Base-by-base conservation (phyloP, 2,797 vertebrate species). In the Sebastes wilsoni region DNA sequence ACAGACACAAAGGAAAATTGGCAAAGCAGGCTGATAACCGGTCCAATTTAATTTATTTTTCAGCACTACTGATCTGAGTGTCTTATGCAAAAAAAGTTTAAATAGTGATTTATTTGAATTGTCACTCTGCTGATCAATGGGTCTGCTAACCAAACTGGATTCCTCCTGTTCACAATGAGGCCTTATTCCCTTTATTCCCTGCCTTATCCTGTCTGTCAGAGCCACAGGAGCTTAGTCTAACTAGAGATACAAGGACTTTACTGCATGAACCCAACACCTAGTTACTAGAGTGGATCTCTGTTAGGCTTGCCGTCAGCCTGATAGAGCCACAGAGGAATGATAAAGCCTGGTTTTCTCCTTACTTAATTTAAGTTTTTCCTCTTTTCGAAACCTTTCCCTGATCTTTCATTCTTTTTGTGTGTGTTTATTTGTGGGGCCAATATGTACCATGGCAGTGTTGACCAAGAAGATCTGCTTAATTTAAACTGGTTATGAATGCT, bases 381-480 rank as follows among this genome's bases (percentile, higher is more conserved):
- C 78, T 86, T 84, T 92, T 91, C 81, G 18, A 90, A 88, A 84
- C 79, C 88, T 93, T 94, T 94, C 89, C 93, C 90, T 79, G 68
- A 92, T 90, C 62, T 93, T 95, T 93, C 89, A 90, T 94, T 95
- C 78, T 89, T 80, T 95, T 81, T 86, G 92, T 89, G 92, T 94
- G 93, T 95, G 94, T 95, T 94, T 87, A 91, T 95, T 95, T 94
- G 88, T 93, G 96, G 97, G 97, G 96, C 97, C 97, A 97, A 97
- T 92, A 95, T 92, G 96, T 97, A 96, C 95, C 94, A 94, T 92
- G 91, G 96, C 95, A 96, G 96, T 97, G 96, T 88, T 89, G 98
- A 99, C 98, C 98, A 99, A 98, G 88, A 99, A 98, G 88, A 96
- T 94, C 92, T 94, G 95, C 96, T 95, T 96, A 95, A 96, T 96